phyloP scores from a whole-genome alignment of 2,888 invertebrate genomes.

The Drosophila cognata region DNA sequence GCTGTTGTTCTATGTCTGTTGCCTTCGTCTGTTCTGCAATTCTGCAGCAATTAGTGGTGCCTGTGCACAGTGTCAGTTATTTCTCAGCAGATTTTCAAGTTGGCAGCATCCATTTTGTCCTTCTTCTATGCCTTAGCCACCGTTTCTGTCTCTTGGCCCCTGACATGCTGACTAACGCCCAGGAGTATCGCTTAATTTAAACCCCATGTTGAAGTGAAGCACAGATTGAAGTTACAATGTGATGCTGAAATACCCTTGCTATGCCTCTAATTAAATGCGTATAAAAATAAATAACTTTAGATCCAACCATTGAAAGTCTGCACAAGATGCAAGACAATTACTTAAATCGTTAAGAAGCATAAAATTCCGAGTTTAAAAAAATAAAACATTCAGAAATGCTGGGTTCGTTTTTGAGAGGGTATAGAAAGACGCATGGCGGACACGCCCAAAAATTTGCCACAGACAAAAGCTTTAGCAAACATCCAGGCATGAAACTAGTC shows the following conservation, averaged over 20 bases:
- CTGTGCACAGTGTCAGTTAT: slow-evolving; percentile 63
- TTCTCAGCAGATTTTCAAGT: slow-evolving; percentile 55
- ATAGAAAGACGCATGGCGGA: slow-evolving; percentile 48
- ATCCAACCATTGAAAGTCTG: neutral
- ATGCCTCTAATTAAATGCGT: neutral
- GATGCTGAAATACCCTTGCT: slow-evolving; percentile 12
- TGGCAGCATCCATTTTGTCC: slow-evolving; percentile 31
- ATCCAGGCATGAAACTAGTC: slow-evolving; percentile 46
- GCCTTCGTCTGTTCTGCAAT: slow-evolving; percentile 50
- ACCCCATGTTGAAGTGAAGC: neutral
- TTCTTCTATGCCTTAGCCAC: slow-evolving; percentile 12
- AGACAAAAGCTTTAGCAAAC: slow-evolving; percentile 63
- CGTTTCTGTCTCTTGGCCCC: slow-evolving; percentile 4
- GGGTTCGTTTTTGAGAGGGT: slow-evolving; percentile 27
- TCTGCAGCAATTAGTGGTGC: slow-evolving; percentile 74
- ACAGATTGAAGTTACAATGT: neutral
- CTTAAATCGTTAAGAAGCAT: slow-evolving; percentile 11
- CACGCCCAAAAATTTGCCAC: slow-evolving; percentile 69
- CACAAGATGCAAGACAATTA: neutral
- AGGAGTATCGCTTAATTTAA: slow-evolving; percentile 33
- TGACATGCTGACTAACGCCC: slow-evolving; percentile 51
- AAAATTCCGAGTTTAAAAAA: neutral
- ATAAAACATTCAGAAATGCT: slow-evolving; percentile 1
- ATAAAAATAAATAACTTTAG: neutral
- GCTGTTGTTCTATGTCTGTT: slow-evolving; percentile 45